Base-by-base conservation (phyloP, 2,888 invertebrate species). In the Microctonus hyperodae region DNA sequence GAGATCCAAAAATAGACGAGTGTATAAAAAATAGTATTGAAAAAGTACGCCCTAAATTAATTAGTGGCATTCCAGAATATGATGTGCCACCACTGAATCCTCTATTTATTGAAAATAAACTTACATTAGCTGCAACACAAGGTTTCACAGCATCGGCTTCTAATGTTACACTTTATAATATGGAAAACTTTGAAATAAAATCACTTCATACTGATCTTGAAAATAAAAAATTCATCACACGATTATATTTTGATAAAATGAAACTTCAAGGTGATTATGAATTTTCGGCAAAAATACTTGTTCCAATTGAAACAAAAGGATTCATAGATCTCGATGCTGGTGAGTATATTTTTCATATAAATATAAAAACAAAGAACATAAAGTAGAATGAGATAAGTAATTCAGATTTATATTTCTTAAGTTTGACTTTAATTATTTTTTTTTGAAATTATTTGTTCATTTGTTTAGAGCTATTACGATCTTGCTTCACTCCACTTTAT, bases 31-130 rank as follows among this genome's bases (percentile, higher is more conserved):
- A 79, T 0, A 81, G 77, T 25, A 74, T 81, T 1, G 61, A 48
- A 3, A 16, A 31, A 0, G 23, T 83, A 4, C 69, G 67, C 1
- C 65, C 35, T 0, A 74, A 74, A 10, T 61, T 83, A 0, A 44
- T 50, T 1, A 0, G 0, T 0, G 84, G 85, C 1, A 79, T 83
- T 2, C 77, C 81, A 1, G 83, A 84, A 61, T 51, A 84, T 33
- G 70, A 75, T 0, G 60, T 82, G 1, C 81, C 82, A 0, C 9
- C 80, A 0, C 0, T 75, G 0, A 81, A 84, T 2, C 82, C 83
- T 0, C 37, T 84, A 9, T 0, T 2, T 0, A 61, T 84, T 0
- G 73, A 76, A 0, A 37, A 69, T n/a, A 66, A 73, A 56, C 53
- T 83, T 1, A 13, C 70, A 13, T 35, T 84, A 3, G 67, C 74